Evolutionary conservation across 1,140 invertebrate genomes (phyloP).

Genomic region (Calosoma granatense): DNA sequence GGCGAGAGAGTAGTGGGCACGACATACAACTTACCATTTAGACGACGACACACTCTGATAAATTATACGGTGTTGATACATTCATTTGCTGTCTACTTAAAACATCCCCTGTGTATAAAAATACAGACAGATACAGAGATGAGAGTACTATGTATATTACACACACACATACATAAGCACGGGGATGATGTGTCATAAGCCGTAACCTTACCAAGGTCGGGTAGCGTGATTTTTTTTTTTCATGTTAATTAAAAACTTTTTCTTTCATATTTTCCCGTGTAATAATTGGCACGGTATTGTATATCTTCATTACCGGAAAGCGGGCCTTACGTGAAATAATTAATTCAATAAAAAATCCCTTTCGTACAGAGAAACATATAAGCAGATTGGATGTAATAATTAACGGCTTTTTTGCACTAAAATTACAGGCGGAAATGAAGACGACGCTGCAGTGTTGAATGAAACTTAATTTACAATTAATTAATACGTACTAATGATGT

Average conservation of each 20-base stretch:
- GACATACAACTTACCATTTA: not conserved
- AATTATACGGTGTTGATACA: conserved; percentile 6
- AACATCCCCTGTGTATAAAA: not conserved
- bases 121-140: not conserved
- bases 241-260: not conserved
- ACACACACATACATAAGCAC: too few species aligned
- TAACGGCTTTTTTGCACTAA: too few species aligned
- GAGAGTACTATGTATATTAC: not conserved
- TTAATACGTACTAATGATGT: too few species aligned
- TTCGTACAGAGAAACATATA: too few species aligned
- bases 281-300: not conserved
- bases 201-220: too few species aligned
- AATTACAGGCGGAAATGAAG: too few species aligned
- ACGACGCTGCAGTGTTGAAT: too few species aligned
- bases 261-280: not conserved
- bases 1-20: not conserved
- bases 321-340: too few species aligned
- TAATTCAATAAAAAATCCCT: too few species aligned
- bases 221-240: not conserved
- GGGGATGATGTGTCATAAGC: too few species aligned
- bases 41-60: conserved; percentile 6
- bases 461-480: too few species aligned
- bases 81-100: conserved; percentile 2
- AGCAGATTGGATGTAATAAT: too few species aligned
- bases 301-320: not conserved